Evolutionary conservation across 2,888 invertebrate genomes (phyloP).

Genomic region (Lasioglossum figueresi): DNA sequence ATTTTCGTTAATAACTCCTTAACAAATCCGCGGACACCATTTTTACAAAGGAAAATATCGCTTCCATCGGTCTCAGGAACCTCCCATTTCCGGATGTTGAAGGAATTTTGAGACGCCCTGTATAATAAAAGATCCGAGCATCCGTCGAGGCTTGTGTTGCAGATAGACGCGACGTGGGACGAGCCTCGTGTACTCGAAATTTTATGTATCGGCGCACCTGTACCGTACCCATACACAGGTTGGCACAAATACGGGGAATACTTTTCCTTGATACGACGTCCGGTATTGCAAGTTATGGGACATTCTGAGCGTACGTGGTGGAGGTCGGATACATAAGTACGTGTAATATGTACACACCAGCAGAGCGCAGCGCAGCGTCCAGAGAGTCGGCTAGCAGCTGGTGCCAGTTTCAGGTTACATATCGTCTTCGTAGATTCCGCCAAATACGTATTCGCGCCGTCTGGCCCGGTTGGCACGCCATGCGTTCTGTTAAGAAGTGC

Average conservation of each 20-base stretch:
- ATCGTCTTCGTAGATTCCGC: slow-evolving; percentile 79
- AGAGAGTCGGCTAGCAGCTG: slow-evolving; percentile 72
- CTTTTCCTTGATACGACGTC: slow-evolving; percentile 44
- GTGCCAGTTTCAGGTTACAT: slow-evolving; percentile 81
- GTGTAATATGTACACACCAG: slow-evolving; percentile 53
- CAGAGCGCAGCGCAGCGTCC: slow-evolving; percentile 11
- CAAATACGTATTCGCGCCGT: slow-evolving; percentile 78
- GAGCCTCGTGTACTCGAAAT: slow-evolving; percentile 41
- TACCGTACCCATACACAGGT: background rate
- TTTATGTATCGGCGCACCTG: slow-evolving; percentile 46
- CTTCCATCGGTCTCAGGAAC: too few relatives aligned
- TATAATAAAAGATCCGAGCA: background rate
- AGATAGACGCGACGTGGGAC: background rate
- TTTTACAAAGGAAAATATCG: too few relatives aligned
- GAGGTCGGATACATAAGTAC: slow-evolving; percentile 43
- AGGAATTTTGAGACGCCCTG: too few relatives aligned
- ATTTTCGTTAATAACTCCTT: too few relatives aligned
- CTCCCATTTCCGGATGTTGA: too few relatives aligned
- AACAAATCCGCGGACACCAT: too few relatives aligned
- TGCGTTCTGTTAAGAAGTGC: slow-evolving; percentile 83
- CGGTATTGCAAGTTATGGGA: slow-evolving; percentile 53
- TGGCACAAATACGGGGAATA: slow-evolving; percentile 40
- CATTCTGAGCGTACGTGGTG: slow-evolving; percentile 45
- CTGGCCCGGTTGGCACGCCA: slow-evolving; percentile 82
- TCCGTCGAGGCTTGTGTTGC: background rate